Evolutionary conservation across 2,888 invertebrate genomes (phyloP).

Genomic region (Aplocera efformata): DNA sequence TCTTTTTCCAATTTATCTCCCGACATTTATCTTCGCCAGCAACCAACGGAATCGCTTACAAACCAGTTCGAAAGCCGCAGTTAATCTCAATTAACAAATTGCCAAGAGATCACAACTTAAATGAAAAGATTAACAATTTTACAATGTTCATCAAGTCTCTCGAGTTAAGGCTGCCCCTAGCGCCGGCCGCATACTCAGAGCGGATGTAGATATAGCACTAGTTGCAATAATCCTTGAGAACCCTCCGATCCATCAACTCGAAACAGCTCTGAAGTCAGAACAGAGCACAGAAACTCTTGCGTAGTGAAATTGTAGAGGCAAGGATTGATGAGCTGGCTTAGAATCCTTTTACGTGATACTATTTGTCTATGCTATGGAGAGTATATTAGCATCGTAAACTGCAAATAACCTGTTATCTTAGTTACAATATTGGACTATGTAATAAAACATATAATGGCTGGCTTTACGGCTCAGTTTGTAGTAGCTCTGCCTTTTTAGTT

Average conservation of each 20-base stretch:
- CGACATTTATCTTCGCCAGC: too few species aligned
- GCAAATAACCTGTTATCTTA: too few species aligned
- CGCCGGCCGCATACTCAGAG: background rate
- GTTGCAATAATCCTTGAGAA: conserved; percentile 22
- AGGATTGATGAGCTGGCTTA: background rate
- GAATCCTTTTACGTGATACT: too few species aligned
- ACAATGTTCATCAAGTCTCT: conserved; percentile 12
- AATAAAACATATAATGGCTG: too few species aligned
- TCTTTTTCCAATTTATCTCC: too few species aligned
- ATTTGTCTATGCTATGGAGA: too few species aligned
- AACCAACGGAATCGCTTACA: too few species aligned
- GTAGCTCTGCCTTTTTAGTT: too few species aligned
- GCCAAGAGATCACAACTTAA: conserved; percentile 20
- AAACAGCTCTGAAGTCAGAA: conserved; percentile 24
- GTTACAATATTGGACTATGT: too few species aligned
- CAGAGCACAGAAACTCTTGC: conserved; percentile 8
- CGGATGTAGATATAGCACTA: conserved; percentile 5
- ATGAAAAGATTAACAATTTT: conserved; percentile 23
- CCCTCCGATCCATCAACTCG: conserved; percentile 41
- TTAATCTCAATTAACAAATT: conserved; percentile 17
- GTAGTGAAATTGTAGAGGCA: conserved; percentile 2
- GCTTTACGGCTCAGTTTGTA: too few species aligned
- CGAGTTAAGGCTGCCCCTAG: conserved; percentile 10
- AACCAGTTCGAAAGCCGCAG: background rate
- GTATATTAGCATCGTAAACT: too few species aligned